Evolutionary conservation across 2,797 vertebrate genomes (phyloP).

Genomic region (Microtus obscurus): DNA sequence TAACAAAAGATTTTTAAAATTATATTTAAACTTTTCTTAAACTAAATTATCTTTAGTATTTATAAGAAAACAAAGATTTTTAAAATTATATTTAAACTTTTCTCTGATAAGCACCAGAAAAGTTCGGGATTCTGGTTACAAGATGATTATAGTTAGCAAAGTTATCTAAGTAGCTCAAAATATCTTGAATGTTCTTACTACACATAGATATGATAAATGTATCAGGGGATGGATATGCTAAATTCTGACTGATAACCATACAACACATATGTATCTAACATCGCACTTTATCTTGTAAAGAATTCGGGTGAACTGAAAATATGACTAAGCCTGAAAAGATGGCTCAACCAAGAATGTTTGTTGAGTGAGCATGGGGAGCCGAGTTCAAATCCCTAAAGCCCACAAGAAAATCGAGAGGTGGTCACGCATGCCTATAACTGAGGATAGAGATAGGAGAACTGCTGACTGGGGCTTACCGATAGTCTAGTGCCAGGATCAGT

Average conservation of each 20-base stretch:
- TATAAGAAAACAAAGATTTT: conserved; percentile 17
- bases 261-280: background rate
- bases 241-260: background rate
- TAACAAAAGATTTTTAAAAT: background rate
- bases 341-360: background rate
- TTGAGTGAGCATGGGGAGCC: background rate
- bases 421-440: background rate
- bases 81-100: conserved; percentile 21
- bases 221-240: background rate
- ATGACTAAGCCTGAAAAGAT: background rate
- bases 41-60: background rate
- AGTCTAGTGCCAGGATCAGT: background rate
- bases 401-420: background rate
- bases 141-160: background rate
- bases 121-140: background rate
- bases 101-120: background rate
- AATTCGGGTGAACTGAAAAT: background rate
- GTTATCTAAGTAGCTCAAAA: background rate
- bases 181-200: background rate
- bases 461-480: background rate
- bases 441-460: background rate
- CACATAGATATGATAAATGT: background rate
- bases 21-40: conserved; percentile 36
- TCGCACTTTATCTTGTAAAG: background rate
- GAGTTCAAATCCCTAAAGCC: background rate